These are phyloP conservation scores for Ivindomyrus marchei DNA, from an alignment of 2,113 vertebrate species.

Conservation along the genomic window DNA sequence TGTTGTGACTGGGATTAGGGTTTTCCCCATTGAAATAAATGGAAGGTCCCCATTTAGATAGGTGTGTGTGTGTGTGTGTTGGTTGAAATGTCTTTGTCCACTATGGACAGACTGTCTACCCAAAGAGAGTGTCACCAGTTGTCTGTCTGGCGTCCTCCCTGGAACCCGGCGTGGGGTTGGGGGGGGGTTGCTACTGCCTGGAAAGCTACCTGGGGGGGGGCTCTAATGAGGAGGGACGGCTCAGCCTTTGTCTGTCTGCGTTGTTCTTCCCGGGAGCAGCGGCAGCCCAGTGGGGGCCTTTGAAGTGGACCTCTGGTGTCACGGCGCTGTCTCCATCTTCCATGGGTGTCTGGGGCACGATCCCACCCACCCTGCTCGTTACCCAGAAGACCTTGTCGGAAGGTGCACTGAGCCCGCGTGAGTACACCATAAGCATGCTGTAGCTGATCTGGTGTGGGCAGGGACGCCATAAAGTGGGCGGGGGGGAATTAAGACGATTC, in stretches of 20 bases:
- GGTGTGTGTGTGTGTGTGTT: not conserved
- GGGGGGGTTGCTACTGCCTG: not conserved
- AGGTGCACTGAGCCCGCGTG: not conserved
- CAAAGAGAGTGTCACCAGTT: not conserved
- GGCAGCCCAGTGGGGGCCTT: not conserved
- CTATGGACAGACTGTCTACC: not conserved
- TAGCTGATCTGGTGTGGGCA: not conserved
- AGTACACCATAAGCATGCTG: not conserved
- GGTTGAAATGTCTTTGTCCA: not conserved
- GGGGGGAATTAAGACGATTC: no score
- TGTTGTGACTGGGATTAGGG: not conserved
- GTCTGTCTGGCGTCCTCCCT: not conserved
- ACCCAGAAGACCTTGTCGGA: not conserved
- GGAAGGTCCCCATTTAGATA: not conserved
- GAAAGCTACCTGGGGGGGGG: constrained; percentile 32
- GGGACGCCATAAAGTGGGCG: not conserved
- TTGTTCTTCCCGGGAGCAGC: not conserved
- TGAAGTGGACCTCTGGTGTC: constrained; percentile 37
- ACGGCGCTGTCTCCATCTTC: constrained; percentile 3
- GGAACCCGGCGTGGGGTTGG: not conserved
- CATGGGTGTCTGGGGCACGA: not conserved
- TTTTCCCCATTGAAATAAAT: not conserved
- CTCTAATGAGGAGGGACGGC: constrained; percentile 58
- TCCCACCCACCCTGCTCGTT: not conserved
- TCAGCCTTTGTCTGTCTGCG: constrained; percentile 50